Evolutionary conservation across 2,113 vertebrate genomes (phyloP), one percentile per base, ranked within the genome.

Genomic region (Pelobates fuscus): DNA sequence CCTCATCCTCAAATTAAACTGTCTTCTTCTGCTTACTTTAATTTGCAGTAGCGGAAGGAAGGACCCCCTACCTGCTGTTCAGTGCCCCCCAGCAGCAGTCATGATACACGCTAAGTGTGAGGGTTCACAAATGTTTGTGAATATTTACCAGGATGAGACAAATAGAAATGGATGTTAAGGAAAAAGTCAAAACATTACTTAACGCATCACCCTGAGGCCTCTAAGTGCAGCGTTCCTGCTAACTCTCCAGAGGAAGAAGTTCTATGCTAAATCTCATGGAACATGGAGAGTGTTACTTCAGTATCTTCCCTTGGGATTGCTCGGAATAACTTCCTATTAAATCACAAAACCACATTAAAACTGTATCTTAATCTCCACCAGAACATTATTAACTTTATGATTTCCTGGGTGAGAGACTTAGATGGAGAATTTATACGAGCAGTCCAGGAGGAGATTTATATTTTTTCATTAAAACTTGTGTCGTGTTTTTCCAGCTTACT

Each of bases 141-240:
- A 49, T 14, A 4, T 49, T 18, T 18, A 49, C 1, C 44, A 49
- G n/a, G n/a, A n/a, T n/a, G n/a, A n/a, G 17, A 11, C 44, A 14
- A 17, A 18, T 49, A 17, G 44, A 49, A 17, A 18, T 49, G 44
- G 14, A 49, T 49, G 44, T 49, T 14, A 49, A 49, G 17, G 17
- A 49, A 49, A 41, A 49, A 49, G 44, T 49, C 12, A 49, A 49
- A 49, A 49, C 17, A 49, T 49, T 49, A 49, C 44, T 49, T 49
- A 49, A 49, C 44, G 17, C 15, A 17, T 49, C 11, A 49, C 44
- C 44, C 10, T 17, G 5, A 37, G 32, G 5, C 32, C 32, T 5
- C 32, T 6, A 5, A 37, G 32, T 10, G 5, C 32, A 37, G 1
- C 10, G 32, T 10, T 10, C 32, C 32, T 10, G 32, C 32, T 37